Percentiles rank a stretch among this genome's conserved stretches.
These are phyloP conservation scores for Callosobruchus maculatus DNA, from an alignment of 2,888 invertebrate species.

Conservation along the genomic window DNA sequence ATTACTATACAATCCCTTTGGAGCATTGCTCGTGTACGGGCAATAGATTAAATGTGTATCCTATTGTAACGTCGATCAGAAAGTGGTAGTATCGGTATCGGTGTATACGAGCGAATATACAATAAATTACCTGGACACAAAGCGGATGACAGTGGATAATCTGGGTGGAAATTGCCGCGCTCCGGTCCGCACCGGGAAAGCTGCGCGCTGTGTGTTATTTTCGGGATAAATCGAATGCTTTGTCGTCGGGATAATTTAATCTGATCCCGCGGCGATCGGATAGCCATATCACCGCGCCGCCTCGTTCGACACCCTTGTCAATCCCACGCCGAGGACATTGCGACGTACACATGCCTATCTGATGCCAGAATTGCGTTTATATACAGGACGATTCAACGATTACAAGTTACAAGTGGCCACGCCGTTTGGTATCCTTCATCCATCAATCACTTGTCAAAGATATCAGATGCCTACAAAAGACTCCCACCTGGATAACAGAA, in stretches of 20 bases:
- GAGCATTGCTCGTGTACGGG: neutral
- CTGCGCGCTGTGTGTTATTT: constrained; percentile 28
- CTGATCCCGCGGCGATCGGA: neutral
- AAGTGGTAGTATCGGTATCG: neutral
- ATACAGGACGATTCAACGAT: too few species aligned
- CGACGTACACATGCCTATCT: neutral
- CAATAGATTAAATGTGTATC: neutral
- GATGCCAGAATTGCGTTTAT: too few species aligned
- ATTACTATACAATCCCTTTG: neutral
- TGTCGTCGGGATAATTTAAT: constrained; percentile 25
- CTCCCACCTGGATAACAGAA: too few species aligned
- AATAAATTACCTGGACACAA: neutral
- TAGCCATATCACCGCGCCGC: neutral
- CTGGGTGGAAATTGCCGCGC: neutral
- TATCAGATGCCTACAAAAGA: too few species aligned
- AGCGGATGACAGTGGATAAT: neutral
- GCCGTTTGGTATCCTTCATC: too few species aligned
- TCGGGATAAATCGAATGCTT: constrained; percentile 35
- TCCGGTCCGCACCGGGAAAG: constrained; percentile 3
- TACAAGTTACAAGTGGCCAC: too few species aligned
- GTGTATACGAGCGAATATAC: neutral
- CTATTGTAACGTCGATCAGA: neutral
- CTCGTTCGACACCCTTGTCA: neutral
- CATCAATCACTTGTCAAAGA: too few species aligned
- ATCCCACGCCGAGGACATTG: neutral